A percentile compares a stretch with the other conserved stretches of the same genome.
These are phyloP conservation scores for Blomia tropicalis DNA, from an alignment of 2,888 invertebrate species.

Conservation along the genomic window DNA sequence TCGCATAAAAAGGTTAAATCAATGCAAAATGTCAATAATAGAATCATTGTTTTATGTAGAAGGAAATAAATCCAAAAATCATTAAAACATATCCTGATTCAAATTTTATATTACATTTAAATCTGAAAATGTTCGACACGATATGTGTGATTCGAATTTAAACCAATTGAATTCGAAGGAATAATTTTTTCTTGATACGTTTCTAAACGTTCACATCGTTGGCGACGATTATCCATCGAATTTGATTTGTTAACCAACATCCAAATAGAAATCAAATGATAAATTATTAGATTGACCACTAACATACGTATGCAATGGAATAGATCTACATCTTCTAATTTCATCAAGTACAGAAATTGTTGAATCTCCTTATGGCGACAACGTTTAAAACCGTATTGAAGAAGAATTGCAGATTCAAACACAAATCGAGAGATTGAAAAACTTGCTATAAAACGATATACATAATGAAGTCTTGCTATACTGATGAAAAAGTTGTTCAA, in stretches of 20 bases:
- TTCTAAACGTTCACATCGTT: background rate
- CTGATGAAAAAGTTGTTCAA: background rate
- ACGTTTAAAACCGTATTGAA: conserved; percentile 12
- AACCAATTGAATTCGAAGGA: background rate
- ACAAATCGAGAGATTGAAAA: conserved; percentile 1
- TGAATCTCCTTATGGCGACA: background rate
- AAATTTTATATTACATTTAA: too few species aligned
- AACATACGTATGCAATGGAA: background rate
- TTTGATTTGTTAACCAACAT: background rate
- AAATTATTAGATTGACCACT: background rate
- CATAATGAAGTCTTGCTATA: background rate
- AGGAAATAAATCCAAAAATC: too few species aligned
- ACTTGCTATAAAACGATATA: background rate
- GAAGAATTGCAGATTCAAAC: background rate
- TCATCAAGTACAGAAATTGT: background rate
- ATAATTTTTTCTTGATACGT: background rate
- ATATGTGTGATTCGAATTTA: background rate
- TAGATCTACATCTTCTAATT: background rate
- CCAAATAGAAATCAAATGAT: background rate
- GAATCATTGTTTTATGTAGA: too few species aligned
- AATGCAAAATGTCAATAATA: too few species aligned
- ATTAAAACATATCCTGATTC: too few species aligned
- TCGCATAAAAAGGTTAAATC: too few species aligned
- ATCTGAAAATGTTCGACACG: too few species aligned
- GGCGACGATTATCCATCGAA: background rate